Conservation (phyloP, 2,113 vertebrate species). For the Boulengeromyrus knoepffleri region DNA sequence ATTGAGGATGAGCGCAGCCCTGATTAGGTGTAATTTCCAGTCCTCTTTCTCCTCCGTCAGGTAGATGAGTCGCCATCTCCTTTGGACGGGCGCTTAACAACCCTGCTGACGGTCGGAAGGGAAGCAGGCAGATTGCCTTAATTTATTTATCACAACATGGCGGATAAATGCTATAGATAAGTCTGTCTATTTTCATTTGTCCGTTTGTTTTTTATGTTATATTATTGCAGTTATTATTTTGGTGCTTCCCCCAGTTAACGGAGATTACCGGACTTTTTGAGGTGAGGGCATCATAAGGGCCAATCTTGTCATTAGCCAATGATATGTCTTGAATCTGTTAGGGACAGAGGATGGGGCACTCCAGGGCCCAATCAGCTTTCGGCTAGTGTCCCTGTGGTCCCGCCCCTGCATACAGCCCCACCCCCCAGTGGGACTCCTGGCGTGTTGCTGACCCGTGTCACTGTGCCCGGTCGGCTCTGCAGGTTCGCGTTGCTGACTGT, state of each 20-base stretch:
- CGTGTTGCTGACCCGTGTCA: not conserved
- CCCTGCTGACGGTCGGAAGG: not conserved
- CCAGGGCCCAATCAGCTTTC: not conserved
- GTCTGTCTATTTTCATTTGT: not conserved
- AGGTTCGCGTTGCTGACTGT: too few species aligned
- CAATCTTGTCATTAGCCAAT: not conserved
- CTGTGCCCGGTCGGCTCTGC: not conserved
- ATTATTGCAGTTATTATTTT: not conserved
- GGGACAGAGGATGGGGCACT: not conserved
- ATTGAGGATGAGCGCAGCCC: constrained; percentile 36
- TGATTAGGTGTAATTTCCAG: constrained; percentile 44
- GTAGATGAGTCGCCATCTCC: constrained; percentile 20
- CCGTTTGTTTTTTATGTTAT: not conserved
- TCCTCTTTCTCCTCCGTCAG: constrained; percentile 27
- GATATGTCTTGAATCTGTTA: not conserved
- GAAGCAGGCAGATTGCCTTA: not conserved
- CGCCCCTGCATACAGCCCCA: not conserved
- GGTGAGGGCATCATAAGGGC: not conserved
- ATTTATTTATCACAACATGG: not conserved
- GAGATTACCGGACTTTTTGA: not conserved
- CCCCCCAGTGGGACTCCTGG: not conserved
- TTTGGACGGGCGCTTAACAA: constrained; percentile 4
- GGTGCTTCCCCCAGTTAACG: not conserved
- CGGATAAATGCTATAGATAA: not conserved
- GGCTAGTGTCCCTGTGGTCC: not conserved